These are phyloP conservation scores for Aleadryas rufinucha DNA, from an alignment of 2,113 vertebrate species.

Conservation along the genomic window DNA sequence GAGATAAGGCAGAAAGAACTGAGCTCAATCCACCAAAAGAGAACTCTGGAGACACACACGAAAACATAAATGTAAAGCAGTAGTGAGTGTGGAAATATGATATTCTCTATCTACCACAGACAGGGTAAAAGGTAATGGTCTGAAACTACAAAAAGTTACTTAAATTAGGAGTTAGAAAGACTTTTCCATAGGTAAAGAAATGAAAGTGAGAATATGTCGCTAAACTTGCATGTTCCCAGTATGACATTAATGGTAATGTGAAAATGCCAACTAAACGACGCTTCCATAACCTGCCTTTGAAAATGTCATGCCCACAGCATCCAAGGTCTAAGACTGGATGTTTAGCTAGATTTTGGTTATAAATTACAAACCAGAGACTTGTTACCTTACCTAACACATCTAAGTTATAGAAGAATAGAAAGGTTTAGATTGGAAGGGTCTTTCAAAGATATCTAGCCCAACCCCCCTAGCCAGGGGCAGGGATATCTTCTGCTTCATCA, in stretches of 20 bases:
- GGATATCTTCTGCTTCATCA: neutral
- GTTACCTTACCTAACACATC: neutral
- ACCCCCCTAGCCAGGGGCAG: rapidly evolving
- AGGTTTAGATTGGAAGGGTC: neutral
- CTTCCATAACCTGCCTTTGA: neutral
- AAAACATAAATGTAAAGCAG: neutral
- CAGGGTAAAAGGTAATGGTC: neutral
- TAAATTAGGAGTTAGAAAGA: neutral
- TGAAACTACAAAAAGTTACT: neutral
- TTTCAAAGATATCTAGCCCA: neutral
- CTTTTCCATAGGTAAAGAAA: neutral
- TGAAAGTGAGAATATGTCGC: neutral
- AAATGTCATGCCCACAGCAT: neutral
- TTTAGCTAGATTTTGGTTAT: neutral
- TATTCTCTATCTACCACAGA: neutral
- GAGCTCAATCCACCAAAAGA: neutral
- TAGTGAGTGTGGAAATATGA: neutral
- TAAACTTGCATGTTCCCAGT: neutral
- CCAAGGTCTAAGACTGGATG: neutral
- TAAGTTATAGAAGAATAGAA: neutral
- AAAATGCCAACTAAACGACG: neutral
- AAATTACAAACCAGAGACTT: neutral
- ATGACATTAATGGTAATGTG: neutral
- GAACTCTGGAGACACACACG: neutral
- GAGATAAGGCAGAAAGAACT: neutral